phyloP scores from a whole-genome alignment of 2,888 invertebrate genomes.

The Horisme vitalbata region DNA sequence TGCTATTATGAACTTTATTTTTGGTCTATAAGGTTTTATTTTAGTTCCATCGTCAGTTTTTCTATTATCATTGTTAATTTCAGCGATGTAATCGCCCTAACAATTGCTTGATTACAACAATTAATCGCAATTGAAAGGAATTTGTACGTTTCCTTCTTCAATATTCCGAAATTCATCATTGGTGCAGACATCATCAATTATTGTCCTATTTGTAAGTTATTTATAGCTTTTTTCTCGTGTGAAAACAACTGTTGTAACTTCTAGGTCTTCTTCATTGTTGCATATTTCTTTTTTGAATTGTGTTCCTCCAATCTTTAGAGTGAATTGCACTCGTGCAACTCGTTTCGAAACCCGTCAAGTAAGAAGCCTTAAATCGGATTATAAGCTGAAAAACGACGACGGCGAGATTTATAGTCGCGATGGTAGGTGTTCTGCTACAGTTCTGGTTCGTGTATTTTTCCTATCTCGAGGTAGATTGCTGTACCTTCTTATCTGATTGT shows the following conservation, averaged over 20 bases:
- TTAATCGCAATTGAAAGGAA: conserved; percentile 79
- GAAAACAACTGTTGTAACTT: conserved; percentile 1
- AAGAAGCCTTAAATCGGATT: conserved; percentile 17
- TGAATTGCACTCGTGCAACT: conserved; percentile 15
- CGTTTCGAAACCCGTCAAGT: conserved; percentile 24
- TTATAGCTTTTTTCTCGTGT: conserved; percentile 7
- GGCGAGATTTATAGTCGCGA: conserved; percentile 11
- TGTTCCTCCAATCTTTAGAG: conserved; percentile 11
- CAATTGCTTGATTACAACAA: conserved; percentile 80
- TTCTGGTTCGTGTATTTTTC: conserved; percentile 1
- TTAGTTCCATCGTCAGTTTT: conserved; percentile 29
- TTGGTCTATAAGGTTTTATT: conserved; percentile 37
- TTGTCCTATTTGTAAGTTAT: conserved; percentile 9
- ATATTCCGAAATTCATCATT: conserved; percentile 39
- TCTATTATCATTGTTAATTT: conserved; percentile 69
- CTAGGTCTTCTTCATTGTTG: not conserved
- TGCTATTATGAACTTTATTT: conserved; percentile 43
- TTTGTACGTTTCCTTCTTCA: conserved; percentile 67
- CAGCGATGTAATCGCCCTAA: conserved; percentile 68
- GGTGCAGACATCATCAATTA: conserved; percentile 17
- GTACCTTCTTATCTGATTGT: too few species aligned
- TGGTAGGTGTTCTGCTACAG: conserved; percentile 3
- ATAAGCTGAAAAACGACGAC: conserved; percentile 17
- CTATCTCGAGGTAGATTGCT: too few species aligned
- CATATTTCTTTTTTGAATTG: not conserved